Base-by-base conservation (phyloP, 2,113 vertebrate genomes). In the Arothron firmamentum region DNA sequence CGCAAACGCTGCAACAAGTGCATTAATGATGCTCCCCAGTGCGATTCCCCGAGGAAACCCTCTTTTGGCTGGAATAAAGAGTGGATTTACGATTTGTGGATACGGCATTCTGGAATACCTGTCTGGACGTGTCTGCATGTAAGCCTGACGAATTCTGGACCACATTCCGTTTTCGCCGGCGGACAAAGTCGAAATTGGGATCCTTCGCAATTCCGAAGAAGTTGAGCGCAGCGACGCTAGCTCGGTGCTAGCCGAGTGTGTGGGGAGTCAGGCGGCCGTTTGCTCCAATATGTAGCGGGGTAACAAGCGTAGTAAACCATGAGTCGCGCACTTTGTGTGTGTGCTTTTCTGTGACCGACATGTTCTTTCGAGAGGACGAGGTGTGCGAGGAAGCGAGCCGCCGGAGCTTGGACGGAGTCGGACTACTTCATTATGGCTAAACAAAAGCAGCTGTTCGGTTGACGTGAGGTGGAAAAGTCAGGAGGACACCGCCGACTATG, bases 1-100 rank as follows among this genome's bases (percentile, higher is more conserved):
- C 47, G 34, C 65, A 64, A 79, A 86, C 85, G 79, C 69, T 59
- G 89, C 90, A 88, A 91, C 90, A 91, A 91, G 90, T 91, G 90
- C 87, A 89, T 64, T 46, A 71, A 81, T 77, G 89, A 88, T 86
- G 83, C 85, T 81, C 38, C 53, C 46, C 45, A 55, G 57, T 65
- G 45, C 71, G 20, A 17, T 31, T 57, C 52, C 59, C 23, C 61
- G 66, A 77, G 71, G 75, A 77, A 72, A 65, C 57, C 17, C 7
- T 52, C 6, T 34, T 70, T 46, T 58, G 64, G 45, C 57, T 65
- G 58, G 45, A 69, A 3, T 28, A 12, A 2, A 47, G 47, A 54
- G 20, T 52, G 64, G 52, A 56, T 45, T 60, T 47, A 47, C 14
- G 11, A 14, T 45, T 13, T 38, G 49, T 59, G 64, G 17, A 25